Conservation (phyloP, 2,797 vertebrate genomes). For the Diceros bicornis region DNA sequence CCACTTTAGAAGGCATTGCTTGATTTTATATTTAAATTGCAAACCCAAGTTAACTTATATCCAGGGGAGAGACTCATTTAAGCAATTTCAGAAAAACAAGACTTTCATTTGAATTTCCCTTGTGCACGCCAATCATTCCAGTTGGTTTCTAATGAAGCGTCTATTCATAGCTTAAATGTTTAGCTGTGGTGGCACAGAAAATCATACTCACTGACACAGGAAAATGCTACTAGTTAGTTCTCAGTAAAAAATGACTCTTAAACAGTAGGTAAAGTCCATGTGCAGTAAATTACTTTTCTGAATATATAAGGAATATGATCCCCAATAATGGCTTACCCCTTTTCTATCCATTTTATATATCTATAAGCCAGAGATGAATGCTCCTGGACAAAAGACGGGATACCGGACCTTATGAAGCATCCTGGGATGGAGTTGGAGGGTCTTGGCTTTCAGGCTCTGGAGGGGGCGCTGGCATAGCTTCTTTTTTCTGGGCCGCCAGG, state of each 20-base stretch:
- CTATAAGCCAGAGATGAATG: not conserved
- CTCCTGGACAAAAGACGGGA: not conserved
- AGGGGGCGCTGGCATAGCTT: constrained; percentile 88
- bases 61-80: not conserved
- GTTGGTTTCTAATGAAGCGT: not conserved
- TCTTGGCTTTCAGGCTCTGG: constrained; percentile 94
- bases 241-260: not conserved
- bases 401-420: constrained; percentile 93
- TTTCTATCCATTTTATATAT: not conserved
- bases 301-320: not conserved
- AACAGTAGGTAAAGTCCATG: not conserved
- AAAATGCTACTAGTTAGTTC: not conserved
- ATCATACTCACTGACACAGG: not conserved
- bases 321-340: not conserved
- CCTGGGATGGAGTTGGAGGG: constrained; percentile 90
- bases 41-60: not conserved
- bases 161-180: not conserved
- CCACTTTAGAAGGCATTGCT: not conserved
- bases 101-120: not conserved
- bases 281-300: not conserved
- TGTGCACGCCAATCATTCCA: not conserved
- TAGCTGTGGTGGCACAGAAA: not conserved
- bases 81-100: not conserved
- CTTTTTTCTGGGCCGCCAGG: constrained; percentile 93
- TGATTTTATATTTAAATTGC: not conserved